phyloP scores from a whole-genome alignment of 1,140 invertebrate genomes.

The Neomicropteryx cornuta region DNA sequence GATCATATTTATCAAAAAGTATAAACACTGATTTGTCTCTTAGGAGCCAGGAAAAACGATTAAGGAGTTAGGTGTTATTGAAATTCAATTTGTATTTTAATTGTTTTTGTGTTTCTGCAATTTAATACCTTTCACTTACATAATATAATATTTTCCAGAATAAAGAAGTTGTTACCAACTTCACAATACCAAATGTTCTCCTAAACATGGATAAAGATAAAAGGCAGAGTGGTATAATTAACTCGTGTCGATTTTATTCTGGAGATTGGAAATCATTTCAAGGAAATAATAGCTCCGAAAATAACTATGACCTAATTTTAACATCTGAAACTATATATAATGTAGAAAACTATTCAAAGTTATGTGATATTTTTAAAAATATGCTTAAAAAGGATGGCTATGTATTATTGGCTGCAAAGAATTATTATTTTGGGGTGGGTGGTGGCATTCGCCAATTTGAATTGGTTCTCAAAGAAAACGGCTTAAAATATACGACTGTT shows the following conservation, averaged over 20 bases:
- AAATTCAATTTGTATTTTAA: too few relatives aligned
- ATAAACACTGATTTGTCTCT: too few relatives aligned
- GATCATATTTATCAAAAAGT: too few relatives aligned
- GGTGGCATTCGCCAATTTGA: slow-evolving; percentile 67
- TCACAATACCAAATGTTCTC: slow-evolving; percentile 70
- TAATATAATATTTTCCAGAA: slow-evolving; percentile 49
- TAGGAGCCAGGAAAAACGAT: too few relatives aligned
- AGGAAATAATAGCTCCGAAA: slow-evolving; percentile 29
- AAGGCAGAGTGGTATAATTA: slow-evolving; percentile 33
- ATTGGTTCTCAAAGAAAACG: slow-evolving; percentile 41
- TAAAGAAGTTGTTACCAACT: slow-evolving; percentile 55
- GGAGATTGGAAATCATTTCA: slow-evolving; percentile 72
- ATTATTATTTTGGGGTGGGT: slow-evolving; percentile 84
- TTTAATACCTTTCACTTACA: too few relatives aligned
- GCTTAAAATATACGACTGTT: slow-evolving; percentile 41
- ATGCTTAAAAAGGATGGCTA: slow-evolving; percentile 54
- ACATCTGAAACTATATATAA: slow-evolving; percentile 91
- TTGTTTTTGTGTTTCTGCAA: too few relatives aligned
- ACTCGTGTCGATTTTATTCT: slow-evolving; percentile 58
- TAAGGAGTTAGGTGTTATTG: too few relatives aligned
- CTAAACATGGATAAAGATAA: slow-evolving; percentile 48
- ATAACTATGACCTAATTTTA: slow-evolving; percentile 75
- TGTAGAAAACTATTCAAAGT: slow-evolving; percentile 61
- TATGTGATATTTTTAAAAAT: slow-evolving; percentile 55
- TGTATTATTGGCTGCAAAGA: slow-evolving; percentile 70